Evolutionary conservation across 2,888 invertebrate genomes (phyloP).

Genomic region (Drosophila helvetica): DNA sequence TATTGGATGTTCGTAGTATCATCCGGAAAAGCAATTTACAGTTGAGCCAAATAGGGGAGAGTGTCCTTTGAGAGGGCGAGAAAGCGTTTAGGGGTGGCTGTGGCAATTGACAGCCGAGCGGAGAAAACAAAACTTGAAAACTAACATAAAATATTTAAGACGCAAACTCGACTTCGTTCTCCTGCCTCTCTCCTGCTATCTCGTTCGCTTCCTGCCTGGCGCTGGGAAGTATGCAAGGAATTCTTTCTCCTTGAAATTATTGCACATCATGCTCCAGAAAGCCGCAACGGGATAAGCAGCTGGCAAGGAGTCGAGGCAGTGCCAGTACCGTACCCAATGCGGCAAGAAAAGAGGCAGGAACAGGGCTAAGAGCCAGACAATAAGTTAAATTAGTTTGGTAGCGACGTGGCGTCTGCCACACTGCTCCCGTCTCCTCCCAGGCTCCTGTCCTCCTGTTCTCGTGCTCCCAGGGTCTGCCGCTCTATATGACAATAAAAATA

Average conservation of each 20-base stretch:
- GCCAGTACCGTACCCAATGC: background rate
- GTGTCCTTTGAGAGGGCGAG: background rate
- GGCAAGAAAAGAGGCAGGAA: constrained; percentile 2
- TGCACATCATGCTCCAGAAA: constrained; percentile 33
- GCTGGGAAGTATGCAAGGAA: constrained; percentile 27
- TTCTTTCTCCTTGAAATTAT: constrained; percentile 27
- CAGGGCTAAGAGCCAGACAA: constrained; percentile 17
- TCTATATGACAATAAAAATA: constrained; percentile 64
- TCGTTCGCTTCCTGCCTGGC: background rate
- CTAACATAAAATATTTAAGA: constrained; percentile 40
- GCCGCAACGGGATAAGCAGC: constrained; percentile 36
- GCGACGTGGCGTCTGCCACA: constrained; percentile 1
- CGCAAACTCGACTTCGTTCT: background rate
- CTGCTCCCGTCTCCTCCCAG: background rate
- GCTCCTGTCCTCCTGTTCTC: background rate
- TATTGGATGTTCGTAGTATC: constrained; percentile 33
- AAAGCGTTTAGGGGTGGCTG: background rate
- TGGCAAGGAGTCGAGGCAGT: constrained; percentile 4
- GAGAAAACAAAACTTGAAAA: constrained; percentile 32
- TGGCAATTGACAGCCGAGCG: constrained; percentile 38
- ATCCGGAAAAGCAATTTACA: constrained; percentile 36
- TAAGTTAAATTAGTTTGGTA: constrained; percentile 45
- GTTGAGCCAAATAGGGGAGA: background rate
- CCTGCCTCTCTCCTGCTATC: background rate
- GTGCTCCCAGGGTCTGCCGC: constrained; percentile 2